Evolutionary conservation across 2,797 vertebrate species (phyloP), one percentile per base, ranked within the genome.

Genomic region (Simalia tracyae): DNA sequence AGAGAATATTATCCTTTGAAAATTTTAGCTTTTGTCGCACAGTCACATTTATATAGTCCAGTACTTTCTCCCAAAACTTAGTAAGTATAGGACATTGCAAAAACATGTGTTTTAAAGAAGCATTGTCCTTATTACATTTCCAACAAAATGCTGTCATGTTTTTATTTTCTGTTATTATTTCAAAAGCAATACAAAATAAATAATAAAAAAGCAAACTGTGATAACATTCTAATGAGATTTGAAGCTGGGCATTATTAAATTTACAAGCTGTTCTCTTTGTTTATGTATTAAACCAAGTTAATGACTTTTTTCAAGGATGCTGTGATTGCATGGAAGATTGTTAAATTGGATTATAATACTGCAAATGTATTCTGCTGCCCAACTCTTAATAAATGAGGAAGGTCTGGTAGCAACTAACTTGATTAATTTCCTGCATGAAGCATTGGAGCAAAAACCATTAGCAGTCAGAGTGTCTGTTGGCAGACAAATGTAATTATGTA

Each of bases 371-470:
- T n/a, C 64, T 54, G 54, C 86, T 60, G 66, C 86, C 84, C 86
- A 60, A 26, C 19, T 95, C 92, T 90, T 88, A 89, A 93, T 59
- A 50, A 92, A 64, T 14, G 56, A 90, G 36, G 90, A 90, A 91
- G 31, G 89, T 94, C 94, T 95, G 84, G 15, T 68, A 86, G 88
- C 84, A 36, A 31, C 91, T 87, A 17, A 14, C 28, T 5, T 66
- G 84, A 91, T 94, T 95, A 87, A 92, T 60, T 54, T 46, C 28
- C 86, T 15, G 56, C 56, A 93, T 87, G 88, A 2, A 84, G 50
- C 84, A 72, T 57, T 17, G 7, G 22, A 72, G 84, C 10, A 87
- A 63, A 76, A 76, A 68, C n/a, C 46, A 92, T 56, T 90, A 42
- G 57, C 0, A 91, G 68, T 87, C 84, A 92, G 92, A 68, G 0